Evolutionary conservation across 2,888 invertebrate genomes (phyloP).

Genomic region (Caenorhabditis uteleia): DNA sequence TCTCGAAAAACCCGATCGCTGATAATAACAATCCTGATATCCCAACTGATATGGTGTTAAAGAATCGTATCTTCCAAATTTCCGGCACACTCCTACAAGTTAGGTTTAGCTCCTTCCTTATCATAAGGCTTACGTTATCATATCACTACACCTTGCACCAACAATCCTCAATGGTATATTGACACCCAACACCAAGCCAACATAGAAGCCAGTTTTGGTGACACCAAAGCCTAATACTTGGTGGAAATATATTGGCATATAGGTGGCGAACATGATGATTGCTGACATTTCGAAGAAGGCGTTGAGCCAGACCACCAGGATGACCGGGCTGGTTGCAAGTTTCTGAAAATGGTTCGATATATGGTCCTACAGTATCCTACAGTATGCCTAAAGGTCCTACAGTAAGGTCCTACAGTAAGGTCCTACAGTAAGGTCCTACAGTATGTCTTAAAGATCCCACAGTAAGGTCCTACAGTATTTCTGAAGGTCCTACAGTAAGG

Average conservation of each 20-base stretch:
- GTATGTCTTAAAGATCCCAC: conserved; percentile 3
- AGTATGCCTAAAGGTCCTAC: no score
- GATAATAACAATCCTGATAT: conserved; percentile 15
- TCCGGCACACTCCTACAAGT: no score
- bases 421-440: background rate
- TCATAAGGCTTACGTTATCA: conserved; percentile 28
- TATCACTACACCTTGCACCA: conserved; percentile 50
- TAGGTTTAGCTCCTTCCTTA: no score
- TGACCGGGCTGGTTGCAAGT: conserved; percentile 42
- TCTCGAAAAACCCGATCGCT: conserved; percentile 16
- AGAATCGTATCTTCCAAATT: conserved; percentile 22
- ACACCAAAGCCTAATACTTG: conserved; percentile 38
- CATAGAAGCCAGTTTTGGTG: conserved; percentile 31
- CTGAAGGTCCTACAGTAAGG: background rate
- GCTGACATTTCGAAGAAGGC: conserved; percentile 56
- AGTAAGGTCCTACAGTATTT: no score
- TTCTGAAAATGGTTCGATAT: conserved; percentile 32
- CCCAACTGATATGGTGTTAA: conserved; percentile 31
- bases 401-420: no score
- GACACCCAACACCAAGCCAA: conserved; percentile 21
- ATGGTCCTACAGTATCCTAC: no score
- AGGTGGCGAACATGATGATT: conserved; percentile 48
- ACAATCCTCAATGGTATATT: conserved; percentile 55
- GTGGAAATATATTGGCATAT: conserved; percentile 57
- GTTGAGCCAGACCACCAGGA: conserved; percentile 55